Evolutionary conservation across 2,113 vertebrate species (phyloP).

Genomic region (Clupea harengus): DNA sequence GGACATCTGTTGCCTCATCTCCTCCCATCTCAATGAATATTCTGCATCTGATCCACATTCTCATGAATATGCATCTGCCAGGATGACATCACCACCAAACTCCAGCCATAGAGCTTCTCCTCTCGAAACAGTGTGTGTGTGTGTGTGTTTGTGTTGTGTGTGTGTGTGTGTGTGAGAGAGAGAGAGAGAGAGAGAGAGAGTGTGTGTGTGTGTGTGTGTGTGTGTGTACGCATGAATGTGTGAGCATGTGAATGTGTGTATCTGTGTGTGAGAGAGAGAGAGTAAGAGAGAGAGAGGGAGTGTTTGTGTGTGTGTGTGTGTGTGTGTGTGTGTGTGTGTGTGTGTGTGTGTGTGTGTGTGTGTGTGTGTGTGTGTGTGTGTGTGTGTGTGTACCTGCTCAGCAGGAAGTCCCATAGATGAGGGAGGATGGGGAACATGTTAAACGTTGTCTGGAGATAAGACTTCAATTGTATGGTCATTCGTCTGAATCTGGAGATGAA

Average conservation of each 20-base stretch:
- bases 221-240: too few species aligned
- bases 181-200: neutral
- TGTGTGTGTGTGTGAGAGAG: neutral
- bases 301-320: neutral
- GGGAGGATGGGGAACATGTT: neutral
- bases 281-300: neutral
- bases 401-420: neutral
- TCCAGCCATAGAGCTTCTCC: too few species aligned
- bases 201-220: too few species aligned
- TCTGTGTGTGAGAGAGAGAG: too few species aligned
- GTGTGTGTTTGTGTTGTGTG: neutral
- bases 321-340: neutral
- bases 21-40: neutral
- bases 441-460: too few species aligned
- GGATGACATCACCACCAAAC: neutral
- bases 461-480: neutral
- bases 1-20: neutral
- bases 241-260: too few species aligned
- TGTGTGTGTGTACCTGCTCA: neutral
- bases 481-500: neutral
- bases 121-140: too few species aligned
- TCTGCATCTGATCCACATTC: neutral
- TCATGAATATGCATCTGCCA: neutral
- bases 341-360: neutral
- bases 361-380: too few species aligned